Evolutionary conservation across 2,888 invertebrate genomes (phyloP).

Genomic region (Dioctria rufipes): DNA sequence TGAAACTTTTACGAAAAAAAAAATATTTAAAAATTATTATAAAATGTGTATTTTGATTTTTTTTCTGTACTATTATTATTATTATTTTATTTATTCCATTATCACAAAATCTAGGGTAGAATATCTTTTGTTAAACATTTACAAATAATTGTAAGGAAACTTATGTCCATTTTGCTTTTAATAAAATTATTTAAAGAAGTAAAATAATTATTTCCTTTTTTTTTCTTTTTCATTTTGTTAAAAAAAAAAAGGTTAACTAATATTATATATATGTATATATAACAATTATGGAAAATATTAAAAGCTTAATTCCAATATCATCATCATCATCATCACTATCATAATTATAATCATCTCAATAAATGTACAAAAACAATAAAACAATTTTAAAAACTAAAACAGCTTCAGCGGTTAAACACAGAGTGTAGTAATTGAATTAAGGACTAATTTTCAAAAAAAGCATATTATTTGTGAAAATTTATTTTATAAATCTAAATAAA

Average conservation of each 20-base stretch:
- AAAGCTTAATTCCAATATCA: slow-evolving; percentile 39
- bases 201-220: not conserved
- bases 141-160: slow-evolving; percentile 46
- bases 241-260: too few species aligned
- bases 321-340: not conserved
- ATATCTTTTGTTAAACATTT: slow-evolving; percentile 50
- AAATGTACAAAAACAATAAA: slow-evolving; percentile 40
- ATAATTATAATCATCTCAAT: not conserved
- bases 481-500: slow-evolving; percentile 8
- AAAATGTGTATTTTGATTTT: slow-evolving; percentile 19
- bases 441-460: slow-evolving; percentile 46
- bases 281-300: slow-evolving; percentile 46
- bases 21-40: not conserved
- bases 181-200: not conserved
- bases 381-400: slow-evolving; percentile 39
- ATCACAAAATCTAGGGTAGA: slow-evolving; percentile 36
- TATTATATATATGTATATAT: slow-evolving; percentile 7
- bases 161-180: slow-evolving; percentile 27
- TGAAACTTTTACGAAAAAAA: slow-evolving; percentile 4
- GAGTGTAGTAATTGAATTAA: slow-evolving; percentile 31
- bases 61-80: slow-evolving; percentile 32
- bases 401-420: slow-evolving; percentile 48
- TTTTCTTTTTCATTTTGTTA: not conserved
- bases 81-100: slow-evolving; percentile 35
- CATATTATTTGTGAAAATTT: slow-evolving; percentile 43